Conservation (phyloP, 2,113 vertebrate species). For the Ibidorhyncha struthersii region DNA sequence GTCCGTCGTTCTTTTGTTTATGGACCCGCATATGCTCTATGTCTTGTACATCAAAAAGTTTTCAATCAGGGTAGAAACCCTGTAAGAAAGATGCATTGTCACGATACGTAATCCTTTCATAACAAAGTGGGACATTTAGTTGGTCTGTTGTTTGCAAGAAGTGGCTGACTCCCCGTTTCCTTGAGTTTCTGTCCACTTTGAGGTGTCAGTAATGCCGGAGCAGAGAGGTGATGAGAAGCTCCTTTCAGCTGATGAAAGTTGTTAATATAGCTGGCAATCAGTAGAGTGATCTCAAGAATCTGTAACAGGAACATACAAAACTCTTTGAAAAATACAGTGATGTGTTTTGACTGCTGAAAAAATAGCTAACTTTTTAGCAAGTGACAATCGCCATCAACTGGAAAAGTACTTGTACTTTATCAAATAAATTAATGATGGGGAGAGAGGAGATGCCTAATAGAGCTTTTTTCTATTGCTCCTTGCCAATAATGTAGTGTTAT, state of each 20-base stretch:
- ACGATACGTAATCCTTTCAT: conserved; percentile 63
- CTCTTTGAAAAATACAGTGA: conserved; percentile 54
- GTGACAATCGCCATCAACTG: conserved; percentile 45
- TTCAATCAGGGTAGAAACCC: background rate
- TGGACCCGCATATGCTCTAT: background rate
- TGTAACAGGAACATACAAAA: conserved; percentile 69
- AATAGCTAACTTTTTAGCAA: conserved; percentile 54
- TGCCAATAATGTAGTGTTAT: conserved; percentile 8
- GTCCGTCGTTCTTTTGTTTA: background rate
- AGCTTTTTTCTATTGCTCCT: background rate
- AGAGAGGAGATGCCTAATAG: background rate
- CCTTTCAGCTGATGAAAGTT: conserved; percentile 89
- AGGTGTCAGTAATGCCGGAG: conserved; percentile 83
- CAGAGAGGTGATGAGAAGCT: conserved; percentile 88
- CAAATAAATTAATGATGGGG: conserved; percentile 25
- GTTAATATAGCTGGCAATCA: conserved; percentile 94
- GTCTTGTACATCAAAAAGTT: background rate
- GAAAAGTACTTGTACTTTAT: conserved; percentile 47
- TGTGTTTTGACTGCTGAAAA: conserved; percentile 61
- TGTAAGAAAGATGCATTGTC: background rate
- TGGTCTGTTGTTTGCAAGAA: conserved; percentile 79
- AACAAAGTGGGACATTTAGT: conserved; percentile 92
- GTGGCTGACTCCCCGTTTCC: conserved; percentile 80
- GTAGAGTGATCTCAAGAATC: conserved; percentile 94
- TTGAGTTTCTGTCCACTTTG: conserved; percentile 79